Evolutionary conservation across 2,113 vertebrate species (phyloP), one percentile per base, ranked within the genome.

Genomic region (Ranitomeya imitator): DNA sequence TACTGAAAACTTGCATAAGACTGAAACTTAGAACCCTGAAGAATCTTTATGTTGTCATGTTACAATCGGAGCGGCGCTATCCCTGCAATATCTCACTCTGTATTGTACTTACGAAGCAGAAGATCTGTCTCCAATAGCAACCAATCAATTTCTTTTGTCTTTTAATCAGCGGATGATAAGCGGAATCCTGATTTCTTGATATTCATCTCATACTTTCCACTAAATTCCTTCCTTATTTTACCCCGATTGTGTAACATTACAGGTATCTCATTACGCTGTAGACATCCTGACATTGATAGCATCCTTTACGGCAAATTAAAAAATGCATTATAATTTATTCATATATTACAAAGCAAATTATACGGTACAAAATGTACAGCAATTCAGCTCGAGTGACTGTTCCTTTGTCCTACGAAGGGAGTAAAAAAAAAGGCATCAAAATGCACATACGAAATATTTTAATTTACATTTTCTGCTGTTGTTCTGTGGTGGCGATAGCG

Each of bases 291-390:
- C 51, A 55, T 26, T 55, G 65, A 51, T 52, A 69, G 31, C 52
- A 69, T 26, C 82, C 45, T 69, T 71, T 55, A 55, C 82, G 18
- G 63, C 82, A 55, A 83, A 84, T 67, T 55, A 84, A 65, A 59
- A 54, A 55, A 84, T 31, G 21, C 26, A 71, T 84, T 84, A 84
- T 84, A 71, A 84, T 84, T 69, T 84, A 84, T 84, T 84, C 63
- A 71, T 54, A 71, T 84, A 71, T 84, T 84, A 84, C 65, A 84
- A 71, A 69, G 63, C 51, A 84, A 84, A 71, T 84, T 54, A 84
- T 84, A 69, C 82, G 18, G 51, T 55, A 84, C 82, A 18, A 21
- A 71, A 71, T 71, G 63, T 84, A 71, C 63, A 71, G 82, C 82
- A 69, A 31, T 69, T 71, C 26, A 69, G 51, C 82, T 84, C 82